phyloP scores from a whole-genome alignment of 2,888 invertebrate genomes.

The Drosophila rellima region DNA sequence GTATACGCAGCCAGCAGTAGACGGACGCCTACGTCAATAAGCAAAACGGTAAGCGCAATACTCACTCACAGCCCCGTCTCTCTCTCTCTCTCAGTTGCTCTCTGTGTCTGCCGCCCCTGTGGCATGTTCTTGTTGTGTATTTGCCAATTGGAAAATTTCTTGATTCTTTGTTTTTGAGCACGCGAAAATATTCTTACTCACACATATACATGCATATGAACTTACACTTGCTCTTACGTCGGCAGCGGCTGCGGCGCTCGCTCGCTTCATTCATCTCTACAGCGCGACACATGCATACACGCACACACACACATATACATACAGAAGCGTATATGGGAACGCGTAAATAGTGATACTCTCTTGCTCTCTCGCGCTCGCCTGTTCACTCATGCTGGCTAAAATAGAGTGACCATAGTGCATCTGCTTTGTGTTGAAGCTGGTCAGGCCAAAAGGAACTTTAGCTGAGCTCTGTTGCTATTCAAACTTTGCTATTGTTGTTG shows the following conservation, averaged over 20 bases:
- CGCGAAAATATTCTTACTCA: conserved; percentile 55
- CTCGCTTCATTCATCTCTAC: conserved; percentile 72
- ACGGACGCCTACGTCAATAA: conserved; percentile 76
- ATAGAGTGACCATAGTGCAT: conserved; percentile 65
- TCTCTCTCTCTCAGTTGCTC: conserved; percentile 7
- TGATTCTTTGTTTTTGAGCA: conserved; percentile 63
- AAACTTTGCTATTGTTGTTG: conserved; percentile 27
- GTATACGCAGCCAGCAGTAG: conserved; percentile 44
- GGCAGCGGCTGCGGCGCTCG: conserved; percentile 27
- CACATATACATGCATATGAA: conserved; percentile 20
- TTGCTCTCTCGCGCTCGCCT: conserved; percentile 42
- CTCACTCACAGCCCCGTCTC: conserved; percentile 36
- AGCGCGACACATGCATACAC: conserved; percentile 32
- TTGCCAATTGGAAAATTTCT: conserved; percentile 77
- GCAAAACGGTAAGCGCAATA: conserved; percentile 74
- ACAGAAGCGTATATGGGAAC: conserved; percentile 27
- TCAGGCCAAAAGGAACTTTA: conserved; percentile 54
- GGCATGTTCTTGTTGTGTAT: conserved; percentile 32
- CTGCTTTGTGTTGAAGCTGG: conserved; percentile 68
- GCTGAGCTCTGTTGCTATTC: conserved; percentile 37
- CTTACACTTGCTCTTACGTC: conserved; percentile 68
- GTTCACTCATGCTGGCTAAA: conserved; percentile 56
- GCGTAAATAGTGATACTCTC: conserved; percentile 56
- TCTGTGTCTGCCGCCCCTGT: conserved; percentile 10
- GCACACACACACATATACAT: conserved; percentile 32